These are phyloP conservation scores for Buceros bicornis DNA, from an alignment of 2,797 vertebrate species.

Conservation along the genomic window DNA sequence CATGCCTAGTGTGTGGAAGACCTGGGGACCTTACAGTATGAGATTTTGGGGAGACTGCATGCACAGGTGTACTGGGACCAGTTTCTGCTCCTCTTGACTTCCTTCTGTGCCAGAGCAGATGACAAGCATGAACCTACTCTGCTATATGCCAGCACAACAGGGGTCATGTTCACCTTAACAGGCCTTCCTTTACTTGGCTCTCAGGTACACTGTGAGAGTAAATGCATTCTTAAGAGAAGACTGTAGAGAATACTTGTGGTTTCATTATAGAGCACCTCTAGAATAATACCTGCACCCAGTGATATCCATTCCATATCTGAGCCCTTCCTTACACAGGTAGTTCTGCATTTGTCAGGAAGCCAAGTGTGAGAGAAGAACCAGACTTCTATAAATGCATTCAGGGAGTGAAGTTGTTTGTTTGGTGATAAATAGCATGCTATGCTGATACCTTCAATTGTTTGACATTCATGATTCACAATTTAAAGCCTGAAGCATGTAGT, in stretches of 20 bases:
- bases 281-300: background rate
- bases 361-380: background rate
- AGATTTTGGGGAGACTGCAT: background rate
- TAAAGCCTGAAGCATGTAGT: background rate
- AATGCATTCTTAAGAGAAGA: background rate
- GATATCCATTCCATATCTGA: background rate
- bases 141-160: background rate
- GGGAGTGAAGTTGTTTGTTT: conserved; percentile 43
- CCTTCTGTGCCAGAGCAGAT: background rate
- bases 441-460: conserved; percentile 46
- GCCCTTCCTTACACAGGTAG: background rate
- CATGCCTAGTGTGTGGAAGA: background rate
- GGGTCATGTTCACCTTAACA: background rate
- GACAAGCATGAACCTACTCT: background rate
- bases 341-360: background rate
- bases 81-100: background rate
- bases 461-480: conserved; percentile 40
- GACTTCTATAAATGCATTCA: background rate
- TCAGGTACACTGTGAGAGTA: background rate
- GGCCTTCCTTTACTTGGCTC: background rate
- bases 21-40: background rate
- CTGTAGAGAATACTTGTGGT: background rate
- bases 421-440: conserved; percentile 26
- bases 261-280: background rate
- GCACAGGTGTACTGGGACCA: background rate